phyloP scores from a whole-genome alignment of 2,797 vertebrate species.

The Eulemur mongoz region DNA sequence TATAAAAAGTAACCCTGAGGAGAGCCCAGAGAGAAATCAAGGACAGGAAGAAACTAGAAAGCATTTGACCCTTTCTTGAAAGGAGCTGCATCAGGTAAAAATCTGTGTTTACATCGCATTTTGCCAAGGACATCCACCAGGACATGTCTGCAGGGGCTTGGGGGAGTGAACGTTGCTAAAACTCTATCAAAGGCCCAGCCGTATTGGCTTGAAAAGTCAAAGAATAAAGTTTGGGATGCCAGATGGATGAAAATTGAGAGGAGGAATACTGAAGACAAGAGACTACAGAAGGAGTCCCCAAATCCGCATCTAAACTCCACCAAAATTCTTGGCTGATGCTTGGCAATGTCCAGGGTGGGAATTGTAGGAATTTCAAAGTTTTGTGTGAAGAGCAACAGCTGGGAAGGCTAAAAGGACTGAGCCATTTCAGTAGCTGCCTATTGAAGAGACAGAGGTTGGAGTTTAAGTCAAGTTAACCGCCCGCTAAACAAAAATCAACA shows the following conservation, averaged over 20 bases:
- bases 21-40: not conserved
- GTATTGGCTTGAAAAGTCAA: not conserved
- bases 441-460: not conserved
- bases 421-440: not conserved
- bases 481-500: not conserved
- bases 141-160: not conserved
- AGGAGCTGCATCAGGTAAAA: not conserved
- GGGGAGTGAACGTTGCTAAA: not conserved
- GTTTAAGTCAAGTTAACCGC: not conserved
- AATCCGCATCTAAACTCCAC: not conserved
- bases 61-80: not conserved
- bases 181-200: not conserved
- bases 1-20: not conserved
- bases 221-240: not conserved
- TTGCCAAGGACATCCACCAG: not conserved
- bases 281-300: too few species aligned
- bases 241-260: not conserved
- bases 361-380: not conserved
- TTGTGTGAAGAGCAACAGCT: not conserved
- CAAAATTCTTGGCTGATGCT: not conserved
- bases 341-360: not conserved
- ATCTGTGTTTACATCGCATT: not conserved
- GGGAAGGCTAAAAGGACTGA: not conserved
- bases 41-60: not conserved
- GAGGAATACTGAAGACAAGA: not conserved